Percentiles rank a stretch among this genome's conserved stretches.
phyloP scores from a whole-genome alignment of 2,797 vertebrate genomes.

The Melanotaenia pygmaea region DNA sequence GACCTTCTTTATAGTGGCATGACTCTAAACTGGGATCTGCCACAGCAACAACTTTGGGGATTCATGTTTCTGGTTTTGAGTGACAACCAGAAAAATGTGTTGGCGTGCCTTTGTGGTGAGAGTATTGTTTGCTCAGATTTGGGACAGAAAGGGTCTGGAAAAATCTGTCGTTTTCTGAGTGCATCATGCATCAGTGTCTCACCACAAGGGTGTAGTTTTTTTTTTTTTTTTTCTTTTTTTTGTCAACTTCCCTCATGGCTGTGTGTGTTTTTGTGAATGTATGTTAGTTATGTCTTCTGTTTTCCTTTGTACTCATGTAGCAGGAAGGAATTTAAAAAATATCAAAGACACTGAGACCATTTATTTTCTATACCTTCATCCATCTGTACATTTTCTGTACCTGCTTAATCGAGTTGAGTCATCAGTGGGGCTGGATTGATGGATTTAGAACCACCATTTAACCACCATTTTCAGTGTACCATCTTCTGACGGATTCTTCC shows the following conservation, averaged over 20 bases:
- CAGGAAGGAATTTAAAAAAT: neutral
- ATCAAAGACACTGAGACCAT: too few species aligned
- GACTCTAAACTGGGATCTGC: constrained; percentile 29
- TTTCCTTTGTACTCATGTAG: constrained; percentile 2
- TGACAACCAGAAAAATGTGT: constrained; percentile 50
- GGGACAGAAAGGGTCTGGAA: constrained; percentile 43
- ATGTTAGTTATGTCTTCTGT: constrained; percentile 20
- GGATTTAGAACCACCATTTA: too few species aligned
- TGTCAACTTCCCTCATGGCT: constrained; percentile 19
- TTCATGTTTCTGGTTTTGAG: constrained; percentile 51
- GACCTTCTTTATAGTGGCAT: constrained; percentile 41
- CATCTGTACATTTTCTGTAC: too few species aligned
- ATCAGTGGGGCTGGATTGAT: too few species aligned
- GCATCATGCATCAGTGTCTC: constrained; percentile 47
- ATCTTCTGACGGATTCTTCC: constrained; percentile 59
- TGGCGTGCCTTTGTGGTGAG: constrained; percentile 50
- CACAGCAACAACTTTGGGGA: constrained; percentile 51
- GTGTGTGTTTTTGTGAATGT: constrained; percentile 22
- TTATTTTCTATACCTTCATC: too few species aligned
- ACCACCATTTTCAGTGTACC: neutral
- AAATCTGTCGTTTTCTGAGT: constrained; percentile 46
- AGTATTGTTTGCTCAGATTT: constrained; percentile 43
- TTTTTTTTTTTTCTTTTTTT: constrained; percentile 20
- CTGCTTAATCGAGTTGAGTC: too few species aligned
- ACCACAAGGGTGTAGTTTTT: constrained; percentile 39